phyloP scores from a whole-genome alignment of 1,140 invertebrate species.

The Drosophila guanche region DNA sequence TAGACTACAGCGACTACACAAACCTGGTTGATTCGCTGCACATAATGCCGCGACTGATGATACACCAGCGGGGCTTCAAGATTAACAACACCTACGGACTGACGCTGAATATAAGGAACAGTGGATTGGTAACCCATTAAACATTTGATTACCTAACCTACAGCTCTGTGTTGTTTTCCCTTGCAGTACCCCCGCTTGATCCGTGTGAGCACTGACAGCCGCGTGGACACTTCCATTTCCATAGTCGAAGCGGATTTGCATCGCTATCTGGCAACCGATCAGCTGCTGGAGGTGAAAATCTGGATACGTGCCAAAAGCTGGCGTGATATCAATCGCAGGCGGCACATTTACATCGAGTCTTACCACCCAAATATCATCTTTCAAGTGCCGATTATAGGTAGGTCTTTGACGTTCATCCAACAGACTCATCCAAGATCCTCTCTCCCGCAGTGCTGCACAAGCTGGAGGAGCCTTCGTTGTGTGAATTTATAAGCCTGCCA shows the following conservation, averaged over 20 bases:
- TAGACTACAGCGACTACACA: constrained; percentile 56
- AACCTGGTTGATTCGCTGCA: constrained; percentile 58
- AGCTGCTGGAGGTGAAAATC: constrained; percentile 50
- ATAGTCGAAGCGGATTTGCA: constrained; percentile 26
- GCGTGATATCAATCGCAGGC: constrained; percentile 45
- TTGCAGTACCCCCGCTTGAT: constrained; percentile 62
- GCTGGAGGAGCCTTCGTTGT: constrained; percentile 7
- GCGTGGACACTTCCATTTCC: constrained; percentile 38
- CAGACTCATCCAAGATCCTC: neutral
- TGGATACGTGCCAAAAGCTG: constrained; percentile 24
- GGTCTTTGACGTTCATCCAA: too few relatives aligned
- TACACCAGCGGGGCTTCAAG: constrained; percentile 27
- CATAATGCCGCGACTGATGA: constrained; percentile 54
- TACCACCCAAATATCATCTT: constrained; percentile 73
- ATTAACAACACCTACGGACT: constrained; percentile 45
- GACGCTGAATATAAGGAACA: constrained; percentile 48
- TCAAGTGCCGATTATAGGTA: constrained; percentile 74
- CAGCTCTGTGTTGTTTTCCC: too few relatives aligned
- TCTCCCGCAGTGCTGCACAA: constrained; percentile 27
- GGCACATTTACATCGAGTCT: constrained; percentile 57
- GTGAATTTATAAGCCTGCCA: constrained; percentile 49
- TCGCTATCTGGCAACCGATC: constrained; percentile 57
- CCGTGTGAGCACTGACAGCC: constrained; percentile 53
- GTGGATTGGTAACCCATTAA: too few relatives aligned
- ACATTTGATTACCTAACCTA: too few relatives aligned